phyloP scores from a whole-genome alignment of 2,888 invertebrate genomes.

The Yponomeuta malinellus region DNA sequence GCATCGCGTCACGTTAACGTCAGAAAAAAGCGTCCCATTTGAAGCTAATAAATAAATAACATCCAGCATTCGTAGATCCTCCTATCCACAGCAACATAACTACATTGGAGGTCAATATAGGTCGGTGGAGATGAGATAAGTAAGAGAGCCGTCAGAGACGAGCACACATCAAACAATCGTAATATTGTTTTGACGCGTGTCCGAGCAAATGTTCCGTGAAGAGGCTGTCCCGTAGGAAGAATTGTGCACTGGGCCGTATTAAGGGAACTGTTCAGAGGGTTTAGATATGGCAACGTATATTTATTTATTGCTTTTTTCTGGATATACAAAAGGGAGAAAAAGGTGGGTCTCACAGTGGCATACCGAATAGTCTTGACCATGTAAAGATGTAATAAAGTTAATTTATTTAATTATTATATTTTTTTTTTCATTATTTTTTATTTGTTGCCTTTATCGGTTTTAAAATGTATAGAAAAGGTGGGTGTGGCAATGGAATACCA shows the following conservation, averaged over 20 bases:
- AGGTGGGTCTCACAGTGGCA: too few relatives aligned
- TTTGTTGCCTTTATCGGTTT: too few relatives aligned
- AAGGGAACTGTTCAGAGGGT: not conserved
- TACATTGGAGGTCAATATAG: not conserved
- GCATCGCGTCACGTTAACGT: not conserved
- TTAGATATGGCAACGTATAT: too few relatives aligned
- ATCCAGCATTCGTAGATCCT: not conserved
- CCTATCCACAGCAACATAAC: too few relatives aligned
- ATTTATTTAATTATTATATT: too few relatives aligned
- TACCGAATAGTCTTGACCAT: too few relatives aligned
- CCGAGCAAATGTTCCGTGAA: not conserved
- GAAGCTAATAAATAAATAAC: not conserved
- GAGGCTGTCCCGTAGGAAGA: not conserved
- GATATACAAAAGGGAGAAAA: too few relatives aligned
- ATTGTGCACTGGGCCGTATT: not conserved
- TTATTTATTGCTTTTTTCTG: too few relatives aligned
- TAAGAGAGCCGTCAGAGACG: not conserved
- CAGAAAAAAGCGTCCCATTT: not conserved
- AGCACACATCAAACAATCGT: not conserved
- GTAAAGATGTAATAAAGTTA: too few relatives aligned
- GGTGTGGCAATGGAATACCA: too few relatives aligned
- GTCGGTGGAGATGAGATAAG: not conserved
- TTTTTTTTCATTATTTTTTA: too few relatives aligned
- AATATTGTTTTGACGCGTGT: constrained; percentile 1
- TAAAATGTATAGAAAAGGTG: too few relatives aligned